These are phyloP conservation scores for Triplophysa siluroides DNA, from an alignment of 2,113 vertebrate genomes.

Conservation along the genomic window DNA sequence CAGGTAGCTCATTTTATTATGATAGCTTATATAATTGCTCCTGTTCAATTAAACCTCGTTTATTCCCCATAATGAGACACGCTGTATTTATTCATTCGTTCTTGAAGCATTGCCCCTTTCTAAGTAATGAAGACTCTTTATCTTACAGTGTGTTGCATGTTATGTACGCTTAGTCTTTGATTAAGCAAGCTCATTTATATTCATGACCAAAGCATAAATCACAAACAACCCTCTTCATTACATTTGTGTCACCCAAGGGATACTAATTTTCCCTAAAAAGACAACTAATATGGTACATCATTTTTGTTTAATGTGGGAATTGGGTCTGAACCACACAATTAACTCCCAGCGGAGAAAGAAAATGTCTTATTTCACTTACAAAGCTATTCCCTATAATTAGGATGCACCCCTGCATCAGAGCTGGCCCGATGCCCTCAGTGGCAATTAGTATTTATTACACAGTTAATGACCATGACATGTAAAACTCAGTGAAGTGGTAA, in stretches of 20 bases:
- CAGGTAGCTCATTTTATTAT: not conserved
- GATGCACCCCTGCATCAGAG: slow-evolving; percentile 36
- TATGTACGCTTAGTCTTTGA: slow-evolving; percentile 4
- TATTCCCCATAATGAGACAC: slow-evolving; percentile 44
- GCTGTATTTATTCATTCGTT: slow-evolving; percentile 15
- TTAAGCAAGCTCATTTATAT: slow-evolving; percentile 38
- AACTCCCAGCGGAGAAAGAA: slow-evolving; percentile 47
- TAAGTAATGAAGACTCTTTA: not conserved
- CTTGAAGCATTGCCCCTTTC: not conserved
- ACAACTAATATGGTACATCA: slow-evolving; percentile 50
- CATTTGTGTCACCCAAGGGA: slow-evolving; percentile 22
- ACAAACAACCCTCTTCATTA: slow-evolving; percentile 23
- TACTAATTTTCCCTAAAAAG: slow-evolving; percentile 47
- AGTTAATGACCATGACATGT: slow-evolving; percentile 56
- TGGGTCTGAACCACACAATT: slow-evolving; percentile 49
- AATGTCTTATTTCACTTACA: slow-evolving; percentile 55
- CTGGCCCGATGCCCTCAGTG: slow-evolving; percentile 47
- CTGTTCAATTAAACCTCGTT: not conserved
- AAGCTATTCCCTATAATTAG: slow-evolving; percentile 55
- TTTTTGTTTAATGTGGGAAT: slow-evolving; percentile 51
- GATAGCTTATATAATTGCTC: not conserved
- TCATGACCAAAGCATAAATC: slow-evolving; percentile 47
- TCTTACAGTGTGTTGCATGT: not conserved
- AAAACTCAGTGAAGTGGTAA: slow-evolving; percentile 57
- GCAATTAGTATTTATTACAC: slow-evolving; percentile 65